These are phyloP conservation scores for Pentalonia nigronervosa DNA, from an alignment of 1,140 invertebrate genomes.

Conservation along the genomic window DNA sequence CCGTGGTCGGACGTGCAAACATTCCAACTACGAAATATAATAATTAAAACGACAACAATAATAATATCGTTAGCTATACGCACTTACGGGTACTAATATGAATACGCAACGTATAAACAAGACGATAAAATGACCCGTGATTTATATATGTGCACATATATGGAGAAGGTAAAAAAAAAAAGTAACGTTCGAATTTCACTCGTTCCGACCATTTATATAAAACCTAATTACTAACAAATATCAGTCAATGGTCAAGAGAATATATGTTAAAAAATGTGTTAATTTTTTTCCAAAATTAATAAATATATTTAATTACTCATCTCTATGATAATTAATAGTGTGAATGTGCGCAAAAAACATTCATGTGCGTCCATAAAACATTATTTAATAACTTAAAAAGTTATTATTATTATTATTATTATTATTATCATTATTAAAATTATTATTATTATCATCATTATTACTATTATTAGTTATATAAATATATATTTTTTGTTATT, in stretches of 20 bases:
- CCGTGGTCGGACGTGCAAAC: not conserved
- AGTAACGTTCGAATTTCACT: not conserved
- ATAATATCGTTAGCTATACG: not conserved
- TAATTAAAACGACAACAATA: not conserved
- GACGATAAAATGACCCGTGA: not conserved
- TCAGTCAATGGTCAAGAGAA: not conserved
- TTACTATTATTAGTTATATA: not conserved
- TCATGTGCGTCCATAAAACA: not conserved
- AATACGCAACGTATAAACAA: not conserved
- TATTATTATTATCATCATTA: not conserved
- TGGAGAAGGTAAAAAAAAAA: no score
- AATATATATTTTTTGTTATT: not conserved
- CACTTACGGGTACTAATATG: not conserved
- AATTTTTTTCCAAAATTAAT: not conserved
- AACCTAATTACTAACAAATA: no score
- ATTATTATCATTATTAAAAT: not conserved
- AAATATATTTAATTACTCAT: not conserved
- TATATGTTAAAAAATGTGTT: not conserved
- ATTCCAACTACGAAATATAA: not conserved
- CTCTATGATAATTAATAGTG: not conserved
- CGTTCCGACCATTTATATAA: not conserved
- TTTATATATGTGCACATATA: not conserved
- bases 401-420: not conserved
- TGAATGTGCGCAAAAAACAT: not conserved
- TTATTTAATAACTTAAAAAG: not conserved